phyloP scores from a whole-genome alignment of 37 sponge, comb jelly and placozoan species.

The Petrosia ficiformis region DNA sequence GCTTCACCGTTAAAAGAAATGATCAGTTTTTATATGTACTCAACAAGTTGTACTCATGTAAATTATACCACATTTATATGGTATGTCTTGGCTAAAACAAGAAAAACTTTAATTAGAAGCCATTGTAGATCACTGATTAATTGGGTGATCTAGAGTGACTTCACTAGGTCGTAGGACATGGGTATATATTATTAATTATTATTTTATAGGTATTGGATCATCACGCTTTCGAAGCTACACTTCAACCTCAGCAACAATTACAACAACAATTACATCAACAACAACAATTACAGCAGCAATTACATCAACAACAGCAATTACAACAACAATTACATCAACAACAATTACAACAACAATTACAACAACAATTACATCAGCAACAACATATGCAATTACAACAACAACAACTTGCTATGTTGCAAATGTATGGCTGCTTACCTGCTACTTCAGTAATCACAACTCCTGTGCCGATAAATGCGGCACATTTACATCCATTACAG shows the following conservation, averaged over 20 bases:
- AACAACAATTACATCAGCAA: constrained; percentile 3
- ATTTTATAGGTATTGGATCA: background rate
- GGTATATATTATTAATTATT: background rate
- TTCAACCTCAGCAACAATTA: background rate
- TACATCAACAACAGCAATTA: background rate
- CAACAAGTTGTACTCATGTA: too few species aligned
- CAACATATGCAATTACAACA: constrained; percentile 9
- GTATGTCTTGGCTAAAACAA: too few species aligned
- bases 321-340: background rate
- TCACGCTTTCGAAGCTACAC: background rate
- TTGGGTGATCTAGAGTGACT: too few species aligned
- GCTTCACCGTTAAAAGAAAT: too few species aligned
- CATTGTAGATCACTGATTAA: too few species aligned
- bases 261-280: background rate
- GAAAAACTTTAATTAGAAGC: too few species aligned
- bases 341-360: background rate
- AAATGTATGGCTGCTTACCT: constrained; percentile 27
- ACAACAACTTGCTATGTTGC: constrained; percentile 23
- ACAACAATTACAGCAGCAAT: constrained; percentile 7
- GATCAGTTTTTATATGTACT: too few species aligned
- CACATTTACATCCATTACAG: constrained; percentile 3
- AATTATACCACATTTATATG: too few species aligned
- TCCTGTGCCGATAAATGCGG: background rate
- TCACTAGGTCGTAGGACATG: too few species aligned
- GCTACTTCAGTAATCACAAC: background rate